Evolutionary conservation across 1,140 invertebrate species (phyloP), one percentile per base, ranked within the genome.

Genomic region (Leptinotarsa defecta): DNA sequence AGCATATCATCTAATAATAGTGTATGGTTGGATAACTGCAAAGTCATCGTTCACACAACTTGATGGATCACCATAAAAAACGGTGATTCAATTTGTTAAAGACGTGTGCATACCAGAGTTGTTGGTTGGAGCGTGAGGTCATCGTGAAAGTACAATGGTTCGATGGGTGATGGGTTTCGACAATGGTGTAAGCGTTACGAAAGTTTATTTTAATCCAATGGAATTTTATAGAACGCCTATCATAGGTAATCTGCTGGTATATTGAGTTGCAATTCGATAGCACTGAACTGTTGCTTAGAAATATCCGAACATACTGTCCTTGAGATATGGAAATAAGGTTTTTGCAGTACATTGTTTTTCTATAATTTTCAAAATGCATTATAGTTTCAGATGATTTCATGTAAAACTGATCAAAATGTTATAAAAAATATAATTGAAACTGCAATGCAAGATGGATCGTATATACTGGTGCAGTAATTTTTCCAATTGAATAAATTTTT

Each of bases 131-230:
- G 52, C 52, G 52, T 57, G 52, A 57, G 52, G n/a, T 57, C 52
- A 57, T 57, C 52, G n/a, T 57, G 52, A 57, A 57, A n/a, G 52
- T 57, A 57, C 52, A 57, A 57, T 57, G 52, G n/a, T 57, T 57
- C n/a, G 52, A 57, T 57, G 52, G 15, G 15, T 57, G 52, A 57
- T 57, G 52, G 52, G n/a, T 57, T 57, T 43, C 15, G 1, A 57
- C 52, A 57, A 57, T 57, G 52, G 17, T 57, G 15, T 57, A 57
- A 43, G 34, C 52, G 17, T 57, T 57, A 57, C 52, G 52, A 57
- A 57, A 57, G 52, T n/a, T 57, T 19, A 57, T 57, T 57, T 17
- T 57, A 15, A 57, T n/a, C 1, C 52, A 57, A 17, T 57, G 52
- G n/a, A 17, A 19, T 15, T 6, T 57, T 57, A 19, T 57, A 19